phyloP scores from a whole-genome alignment of 2,797 vertebrate species.

The Coregonus sp. region DNA sequence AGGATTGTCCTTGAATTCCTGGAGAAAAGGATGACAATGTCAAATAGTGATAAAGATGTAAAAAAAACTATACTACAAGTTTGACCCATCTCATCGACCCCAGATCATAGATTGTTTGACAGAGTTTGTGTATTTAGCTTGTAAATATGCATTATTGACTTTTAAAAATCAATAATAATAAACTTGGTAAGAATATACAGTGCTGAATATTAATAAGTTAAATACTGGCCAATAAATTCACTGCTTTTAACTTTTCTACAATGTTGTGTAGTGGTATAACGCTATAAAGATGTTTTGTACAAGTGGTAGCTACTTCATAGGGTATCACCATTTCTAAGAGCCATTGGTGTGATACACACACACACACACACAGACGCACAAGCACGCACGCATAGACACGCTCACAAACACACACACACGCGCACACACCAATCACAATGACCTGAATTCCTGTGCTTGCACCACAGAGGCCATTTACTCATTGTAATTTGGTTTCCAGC shows the following conservation, averaged over 20 bases:
- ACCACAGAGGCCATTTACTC: conserved; percentile 68
- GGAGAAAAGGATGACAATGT: neutral
- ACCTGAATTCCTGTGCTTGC: conserved; percentile 62
- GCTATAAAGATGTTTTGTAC: neutral
- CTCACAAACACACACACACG: conserved; percentile 35
- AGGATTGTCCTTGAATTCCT: neutral
- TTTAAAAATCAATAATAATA: too few relatives aligned
- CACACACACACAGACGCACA: conserved; percentile 36
- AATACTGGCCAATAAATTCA: neutral
- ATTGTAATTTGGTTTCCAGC: conserved; percentile 73
- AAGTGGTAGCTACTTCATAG: conserved; percentile 7
- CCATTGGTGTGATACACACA: conserved; percentile 24
- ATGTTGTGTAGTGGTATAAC: neutral
- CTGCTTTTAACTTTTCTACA: neutral
- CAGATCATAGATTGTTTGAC: neutral
- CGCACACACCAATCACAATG: conserved; percentile 56
- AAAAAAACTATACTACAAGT: neutral
- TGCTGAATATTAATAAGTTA: neutral
- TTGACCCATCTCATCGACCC: neutral
- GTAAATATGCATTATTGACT: neutral
- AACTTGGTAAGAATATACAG: neutral
- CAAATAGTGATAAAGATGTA: neutral
- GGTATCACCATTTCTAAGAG: conserved; percentile 33
- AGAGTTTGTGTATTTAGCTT: neutral
- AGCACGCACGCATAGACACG: conserved; percentile 28